Percentiles rank a stretch among this genome's conserved stretches.
These are phyloP conservation scores for Nylanderia fulva DNA, from an alignment of 1,140 invertebrate species.

Conservation along the genomic window DNA sequence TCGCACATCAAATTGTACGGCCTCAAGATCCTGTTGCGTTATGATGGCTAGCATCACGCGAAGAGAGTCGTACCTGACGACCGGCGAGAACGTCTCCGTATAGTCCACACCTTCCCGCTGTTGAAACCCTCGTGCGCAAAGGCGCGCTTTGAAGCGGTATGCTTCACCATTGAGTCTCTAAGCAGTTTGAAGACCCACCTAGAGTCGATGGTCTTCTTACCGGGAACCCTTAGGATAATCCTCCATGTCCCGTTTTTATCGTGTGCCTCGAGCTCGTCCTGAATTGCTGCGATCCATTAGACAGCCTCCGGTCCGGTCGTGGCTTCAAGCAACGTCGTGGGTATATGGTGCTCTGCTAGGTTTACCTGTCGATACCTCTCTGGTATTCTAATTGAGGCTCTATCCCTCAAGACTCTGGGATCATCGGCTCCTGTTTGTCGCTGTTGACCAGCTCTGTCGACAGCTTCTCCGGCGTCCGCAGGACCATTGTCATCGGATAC, in stretches of 20 bases:
- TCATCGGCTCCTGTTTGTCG: no score
- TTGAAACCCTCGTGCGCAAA: constrained; percentile 65
- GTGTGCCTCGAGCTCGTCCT: neutral
- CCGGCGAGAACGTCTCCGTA: constrained; percentile 40
- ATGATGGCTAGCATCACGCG: no score
- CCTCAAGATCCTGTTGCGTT: no score
- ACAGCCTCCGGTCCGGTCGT: neutral
- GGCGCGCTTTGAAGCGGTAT: constrained; percentile 46
- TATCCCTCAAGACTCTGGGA: no score
- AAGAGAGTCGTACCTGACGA: neutral
- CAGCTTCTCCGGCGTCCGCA: no score
- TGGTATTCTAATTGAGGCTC: no score
- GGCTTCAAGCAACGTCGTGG: no score
- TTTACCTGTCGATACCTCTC: no score
- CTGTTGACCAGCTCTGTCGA: no score
- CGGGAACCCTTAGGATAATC: neutral
- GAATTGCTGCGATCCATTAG: neutral
- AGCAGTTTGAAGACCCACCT: constrained; percentile 9
- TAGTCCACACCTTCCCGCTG: constrained; percentile 73
- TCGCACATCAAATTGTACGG: no score
- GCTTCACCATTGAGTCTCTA: neutral
- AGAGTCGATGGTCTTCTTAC: neutral
- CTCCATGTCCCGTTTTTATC: neutral
- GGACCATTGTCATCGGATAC: no score
- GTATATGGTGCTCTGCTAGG: no score